Evolutionary conservation across 2,888 invertebrate genomes (phyloP), one percentile per base, ranked within the genome.

Genomic region (Hanleya hanleyi): DNA sequence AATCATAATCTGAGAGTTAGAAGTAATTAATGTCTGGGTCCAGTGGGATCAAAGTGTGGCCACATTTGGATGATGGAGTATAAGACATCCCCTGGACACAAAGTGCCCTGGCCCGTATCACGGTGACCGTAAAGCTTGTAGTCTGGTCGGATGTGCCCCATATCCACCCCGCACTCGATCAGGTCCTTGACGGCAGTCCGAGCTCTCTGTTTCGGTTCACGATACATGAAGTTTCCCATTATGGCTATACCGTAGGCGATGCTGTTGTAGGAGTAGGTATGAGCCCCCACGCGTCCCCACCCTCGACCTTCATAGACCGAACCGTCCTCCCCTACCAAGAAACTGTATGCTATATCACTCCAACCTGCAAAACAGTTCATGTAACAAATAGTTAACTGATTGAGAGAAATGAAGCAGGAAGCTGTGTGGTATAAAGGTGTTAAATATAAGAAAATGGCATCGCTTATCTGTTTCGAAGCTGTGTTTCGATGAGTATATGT

Each of bases 301-400:
- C 95, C 94, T 4, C 95, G 93, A 0, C 94, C 95, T 78, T 92
- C 93, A 87, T 95, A 95, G 0, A 93, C 94, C 9, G 93, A 92
- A 0, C 95, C 95, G 85, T 95, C 95, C 4, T 95, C 95, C 0
- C 95, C 96, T 1, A 96, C 93, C 1, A 96, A 90, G 81, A 95
- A 96, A 86, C 95, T 96, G 74, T 88, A 87, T 4, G 79, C 85
- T 49, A 86, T 82, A 69, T 86, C 86, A 49, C 78, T 73, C 77
- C 79, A 83, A 32, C 78, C 84, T 84, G 57, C 18, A 71, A 51
- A 36, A 62, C 12, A 35, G 29, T 22, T 37, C n/a, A 61, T 33
- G n/a, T 12, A 1, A 33, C 18, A 37, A 12, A 9, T 57, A 49
- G 9, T 15, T 37, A 38, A 62, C 47, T 4, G 29, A 4, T 29